Evolutionary conservation across 2,888 invertebrate genomes (phyloP).

Genomic region (Metalampra italica): DNA sequence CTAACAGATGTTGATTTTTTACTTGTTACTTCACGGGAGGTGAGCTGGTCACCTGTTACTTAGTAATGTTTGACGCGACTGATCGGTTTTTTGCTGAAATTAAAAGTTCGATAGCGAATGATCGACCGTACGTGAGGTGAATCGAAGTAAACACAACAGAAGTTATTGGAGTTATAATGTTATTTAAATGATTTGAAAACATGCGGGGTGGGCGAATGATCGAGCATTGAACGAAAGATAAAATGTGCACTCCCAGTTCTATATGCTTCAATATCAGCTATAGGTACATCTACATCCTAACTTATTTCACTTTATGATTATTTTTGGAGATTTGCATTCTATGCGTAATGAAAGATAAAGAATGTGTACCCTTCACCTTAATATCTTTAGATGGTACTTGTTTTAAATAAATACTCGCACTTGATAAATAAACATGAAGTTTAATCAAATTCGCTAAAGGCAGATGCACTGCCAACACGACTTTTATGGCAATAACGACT

Average conservation of each 20-base stretch:
- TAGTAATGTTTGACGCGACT: conserved; percentile 51
- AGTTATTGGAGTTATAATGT: neutral
- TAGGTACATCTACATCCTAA: too few relatives aligned
- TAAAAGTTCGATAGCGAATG: conserved; percentile 63
- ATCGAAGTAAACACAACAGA: conserved; percentile 17
- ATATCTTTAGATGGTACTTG: neutral
- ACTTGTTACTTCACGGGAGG: conserved; percentile 50
- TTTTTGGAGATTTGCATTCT: too few relatives aligned
- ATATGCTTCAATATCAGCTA: too few relatives aligned
- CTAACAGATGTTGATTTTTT: conserved; percentile 66
- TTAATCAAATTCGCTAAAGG: conserved; percentile 76
- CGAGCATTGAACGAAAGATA: too few relatives aligned
- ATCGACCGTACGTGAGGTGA: conserved; percentile 48
- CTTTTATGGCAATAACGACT: conserved; percentile 69
- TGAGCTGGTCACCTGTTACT: conserved; percentile 65
- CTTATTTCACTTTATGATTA: too few relatives aligned
- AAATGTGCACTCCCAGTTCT: too few relatives aligned
- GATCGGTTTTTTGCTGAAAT: conserved; percentile 60
- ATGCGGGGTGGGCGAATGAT: too few relatives aligned
- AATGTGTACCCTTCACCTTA: neutral
- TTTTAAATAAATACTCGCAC: conserved; percentile 50
- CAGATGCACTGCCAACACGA: conserved; percentile 57
- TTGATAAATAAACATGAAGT: conserved; percentile 72
- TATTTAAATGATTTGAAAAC: neutral
- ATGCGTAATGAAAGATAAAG: too few relatives aligned